Base-by-base conservation (phyloP, 53 echinoderm and acorn worm species). In the Pentamera pediparva region DNA sequence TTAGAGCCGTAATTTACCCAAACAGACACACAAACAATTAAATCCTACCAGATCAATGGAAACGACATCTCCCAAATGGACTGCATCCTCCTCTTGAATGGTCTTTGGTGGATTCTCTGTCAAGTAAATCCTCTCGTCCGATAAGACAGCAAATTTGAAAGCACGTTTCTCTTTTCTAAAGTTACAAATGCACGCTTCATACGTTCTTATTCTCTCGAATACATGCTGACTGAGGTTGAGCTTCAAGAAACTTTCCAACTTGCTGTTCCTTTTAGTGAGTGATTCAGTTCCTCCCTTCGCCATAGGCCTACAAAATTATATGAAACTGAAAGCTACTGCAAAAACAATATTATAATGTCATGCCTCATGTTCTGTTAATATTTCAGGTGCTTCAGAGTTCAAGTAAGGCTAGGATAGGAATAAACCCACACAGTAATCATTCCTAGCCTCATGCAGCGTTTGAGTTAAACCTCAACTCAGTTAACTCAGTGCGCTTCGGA, bases 51-150 rank as follows among this genome's bases (percentile, higher is more conserved):
- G 74, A 19, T 89, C 74, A 21, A 92, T 72, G 25, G 80, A 75
- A 7, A 82, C 78, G 37, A 92, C 41, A 76, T 92, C 89, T 49
- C 83, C 86, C 29, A 92, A 82, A 37, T 61, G 83, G 20, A 92
- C 86, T 34, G 86, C 73, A 41, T 92, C 89, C 37, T 89, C 89
- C 22, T 83, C 82, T 41, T 78, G 60, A 45, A 92, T 92, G 22
- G 67, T 73, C 76, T 89, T 92, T 24, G 92, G 92, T 35, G 92
- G 92, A 67, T 92, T 92, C 32, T 89, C 92, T 0, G 89, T 89
- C 31, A 92, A 79, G 53, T 83, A 92, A 27, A 92, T 59, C 40
- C 83, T 75, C 45, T 92, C 89, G 35, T 85, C 86, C 28, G 82
- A 73, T 58, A 92, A 61, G 6, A 92, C 77, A 45, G 74, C 86